A percentile compares a stretch with the other conserved stretches of the same genome.
Conservation (phyloP, 2,797 vertebrate genomes). For the Percopsis omiscomaycus region DNA sequence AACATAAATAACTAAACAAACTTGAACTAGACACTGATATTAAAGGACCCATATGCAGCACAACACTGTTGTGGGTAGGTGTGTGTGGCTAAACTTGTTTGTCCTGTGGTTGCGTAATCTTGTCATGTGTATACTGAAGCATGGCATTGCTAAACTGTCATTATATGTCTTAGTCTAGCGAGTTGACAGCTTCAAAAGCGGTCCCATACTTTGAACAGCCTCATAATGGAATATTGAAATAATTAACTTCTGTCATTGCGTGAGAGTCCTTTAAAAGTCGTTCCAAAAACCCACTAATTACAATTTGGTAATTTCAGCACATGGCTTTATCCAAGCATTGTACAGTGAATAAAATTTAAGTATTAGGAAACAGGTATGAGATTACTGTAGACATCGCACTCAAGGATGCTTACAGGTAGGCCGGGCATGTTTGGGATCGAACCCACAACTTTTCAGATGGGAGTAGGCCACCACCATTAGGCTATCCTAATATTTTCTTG, state of each 20-base stretch:
- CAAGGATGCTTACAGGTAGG: too few species aligned
- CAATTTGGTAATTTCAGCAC: too few species aligned
- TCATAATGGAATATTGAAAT: constrained; percentile 68
- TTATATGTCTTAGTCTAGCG: constrained; percentile 37
- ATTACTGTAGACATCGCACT: too few species aligned
- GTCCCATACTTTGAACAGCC: constrained; percentile 61
- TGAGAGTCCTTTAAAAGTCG: constrained; percentile 38
- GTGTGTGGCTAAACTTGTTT: constrained; percentile 50
- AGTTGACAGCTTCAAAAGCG: constrained; percentile 70
- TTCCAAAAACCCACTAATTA: too few species aligned
- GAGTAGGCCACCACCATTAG: too few species aligned
- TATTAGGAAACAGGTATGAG: too few species aligned
- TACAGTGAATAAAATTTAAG: too few species aligned
- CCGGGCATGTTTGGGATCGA: too few species aligned
- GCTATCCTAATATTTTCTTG: too few species aligned
- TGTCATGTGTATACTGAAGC: constrained; percentile 37
- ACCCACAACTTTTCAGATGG: too few species aligned
- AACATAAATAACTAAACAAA: constrained; percentile 22
- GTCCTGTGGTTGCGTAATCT: constrained; percentile 52
- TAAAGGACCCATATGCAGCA: constrained; percentile 16
- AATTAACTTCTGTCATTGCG: constrained; percentile 71
- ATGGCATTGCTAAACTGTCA: constrained; percentile 33
- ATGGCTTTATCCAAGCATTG: too few species aligned
- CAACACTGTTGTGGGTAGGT: constrained; percentile 24
- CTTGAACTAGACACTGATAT: constrained; percentile 12